Evolutionary conservation across 2,113 vertebrate genomes (phyloP).

Genomic region (Pomatostomus ruficeps): DNA sequence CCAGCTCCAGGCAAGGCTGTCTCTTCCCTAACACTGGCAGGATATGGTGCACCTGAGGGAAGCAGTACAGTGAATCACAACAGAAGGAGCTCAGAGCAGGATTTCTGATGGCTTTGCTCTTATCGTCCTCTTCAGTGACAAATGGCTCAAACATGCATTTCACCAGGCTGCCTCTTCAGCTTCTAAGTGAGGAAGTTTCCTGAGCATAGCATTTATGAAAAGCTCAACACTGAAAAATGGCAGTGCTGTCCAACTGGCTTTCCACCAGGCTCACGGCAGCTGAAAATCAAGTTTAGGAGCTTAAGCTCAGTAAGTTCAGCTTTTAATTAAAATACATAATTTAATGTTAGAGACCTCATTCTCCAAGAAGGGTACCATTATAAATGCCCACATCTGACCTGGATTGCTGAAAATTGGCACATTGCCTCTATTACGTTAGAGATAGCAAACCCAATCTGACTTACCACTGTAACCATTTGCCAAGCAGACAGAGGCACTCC

Average conservation of each 20-base stretch:
- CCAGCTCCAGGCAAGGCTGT: not conserved
- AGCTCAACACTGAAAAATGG: not conserved
- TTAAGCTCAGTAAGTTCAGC: not conserved
- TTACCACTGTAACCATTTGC: not conserved
- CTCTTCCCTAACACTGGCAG: not conserved
- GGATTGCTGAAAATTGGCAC: constrained; percentile 45
- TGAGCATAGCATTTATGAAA: not conserved
- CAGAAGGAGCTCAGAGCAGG: not conserved
- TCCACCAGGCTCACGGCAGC: not conserved
- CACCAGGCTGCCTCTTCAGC: not conserved
- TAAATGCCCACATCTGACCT: not conserved
- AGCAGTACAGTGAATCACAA: fast-evolving
- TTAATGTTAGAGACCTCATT: constrained; percentile 26
- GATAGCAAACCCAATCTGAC: constrained; percentile 28
- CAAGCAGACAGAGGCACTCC: not conserved
- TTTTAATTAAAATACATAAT: constrained; percentile 57
- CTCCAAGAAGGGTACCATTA: not conserved
- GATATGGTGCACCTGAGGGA: not conserved
- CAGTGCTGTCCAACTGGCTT: not conserved
- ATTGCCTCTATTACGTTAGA: not conserved
- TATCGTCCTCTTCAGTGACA: fast-evolving
- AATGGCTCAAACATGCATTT: not conserved
- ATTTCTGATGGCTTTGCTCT: not conserved
- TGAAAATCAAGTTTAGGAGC: constrained; percentile 21
- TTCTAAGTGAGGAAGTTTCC: not conserved